phyloP scores from a whole-genome alignment of 2,113 vertebrate genomes.

The Malurus elegans region DNA sequence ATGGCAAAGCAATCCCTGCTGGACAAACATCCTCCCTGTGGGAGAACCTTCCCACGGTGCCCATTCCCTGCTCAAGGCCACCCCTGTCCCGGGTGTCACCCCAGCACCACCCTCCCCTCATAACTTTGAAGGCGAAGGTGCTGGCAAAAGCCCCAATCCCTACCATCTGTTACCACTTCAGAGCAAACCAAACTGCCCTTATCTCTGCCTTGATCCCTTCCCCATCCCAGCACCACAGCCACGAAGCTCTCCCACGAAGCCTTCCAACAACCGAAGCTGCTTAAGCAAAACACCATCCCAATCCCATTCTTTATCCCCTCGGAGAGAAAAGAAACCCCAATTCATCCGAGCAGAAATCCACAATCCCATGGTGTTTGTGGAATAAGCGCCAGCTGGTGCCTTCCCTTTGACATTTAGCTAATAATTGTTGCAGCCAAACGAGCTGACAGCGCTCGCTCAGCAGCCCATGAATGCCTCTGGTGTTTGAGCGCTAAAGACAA shows the following conservation, averaged over 20 bases:
- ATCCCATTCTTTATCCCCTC: background rate
- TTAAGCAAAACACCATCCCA: background rate
- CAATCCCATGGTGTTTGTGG: background rate
- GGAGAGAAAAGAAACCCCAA: background rate
- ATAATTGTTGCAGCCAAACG: background rate
- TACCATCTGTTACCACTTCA: too few relatives aligned
- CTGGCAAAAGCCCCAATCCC: background rate
- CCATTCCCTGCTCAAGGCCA: background rate
- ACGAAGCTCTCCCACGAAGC: background rate
- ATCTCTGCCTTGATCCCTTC: background rate
- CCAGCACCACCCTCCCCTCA: background rate
- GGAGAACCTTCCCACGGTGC: rapidly evolving
- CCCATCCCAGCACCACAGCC: background rate
- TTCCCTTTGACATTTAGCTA: conserved; percentile 12
- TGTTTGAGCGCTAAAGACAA: background rate
- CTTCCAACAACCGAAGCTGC: background rate
- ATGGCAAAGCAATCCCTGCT: rapidly evolving
- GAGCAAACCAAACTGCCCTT: background rate
- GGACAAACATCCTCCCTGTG: background rate
- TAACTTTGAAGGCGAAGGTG: background rate
- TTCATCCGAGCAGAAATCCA: background rate
- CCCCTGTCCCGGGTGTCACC: rapidly evolving
- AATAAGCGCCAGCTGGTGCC: background rate
- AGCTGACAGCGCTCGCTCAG: background rate
- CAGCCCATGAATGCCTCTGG: background rate